Evolutionary conservation across 2,888 invertebrate genomes (phyloP).

Genomic region (Empis livida): DNA sequence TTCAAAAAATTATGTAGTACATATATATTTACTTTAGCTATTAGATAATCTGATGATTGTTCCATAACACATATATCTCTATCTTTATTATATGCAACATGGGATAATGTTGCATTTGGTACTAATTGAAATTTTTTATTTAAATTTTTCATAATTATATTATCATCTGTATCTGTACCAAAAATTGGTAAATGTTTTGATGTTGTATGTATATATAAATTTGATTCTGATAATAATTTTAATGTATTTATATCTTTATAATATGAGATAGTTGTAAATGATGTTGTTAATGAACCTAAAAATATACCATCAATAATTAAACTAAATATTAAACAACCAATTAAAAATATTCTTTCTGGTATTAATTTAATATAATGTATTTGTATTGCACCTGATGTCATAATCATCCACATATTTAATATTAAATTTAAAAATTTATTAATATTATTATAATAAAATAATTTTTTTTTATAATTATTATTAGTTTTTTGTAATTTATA

Average conservation of each 20-base stretch:
- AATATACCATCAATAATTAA: conserved; percentile 28
- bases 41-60: conserved; percentile 13
- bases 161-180: conserved; percentile 18
- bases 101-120: conserved; percentile 9
- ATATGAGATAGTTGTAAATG: conserved; percentile 33
- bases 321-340: conserved; percentile 27
- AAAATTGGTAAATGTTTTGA: conserved; percentile 24
- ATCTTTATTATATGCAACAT: conserved; percentile 15
- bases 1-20: no score
- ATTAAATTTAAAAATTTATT: no score
- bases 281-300: conserved; percentile 34
- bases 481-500: neutral
- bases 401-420: no score
- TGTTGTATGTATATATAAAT: conserved; percentile 20
- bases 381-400: no score
- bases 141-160: conserved; percentile 8
- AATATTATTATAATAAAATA: no score
- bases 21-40: neutral
- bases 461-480: no score
- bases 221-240: conserved; percentile 31
- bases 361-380: no score
- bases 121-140: conserved; percentile 10
- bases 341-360: conserved; percentile 21
- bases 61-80: conserved; percentile 24
- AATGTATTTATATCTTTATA: conserved; percentile 36